A percentile compares a stretch with the other conserved stretches of the same genome.
Evolutionary conservation across 2,888 invertebrate species (phyloP).

Genomic region (Drosophila subquinaria): DNA sequence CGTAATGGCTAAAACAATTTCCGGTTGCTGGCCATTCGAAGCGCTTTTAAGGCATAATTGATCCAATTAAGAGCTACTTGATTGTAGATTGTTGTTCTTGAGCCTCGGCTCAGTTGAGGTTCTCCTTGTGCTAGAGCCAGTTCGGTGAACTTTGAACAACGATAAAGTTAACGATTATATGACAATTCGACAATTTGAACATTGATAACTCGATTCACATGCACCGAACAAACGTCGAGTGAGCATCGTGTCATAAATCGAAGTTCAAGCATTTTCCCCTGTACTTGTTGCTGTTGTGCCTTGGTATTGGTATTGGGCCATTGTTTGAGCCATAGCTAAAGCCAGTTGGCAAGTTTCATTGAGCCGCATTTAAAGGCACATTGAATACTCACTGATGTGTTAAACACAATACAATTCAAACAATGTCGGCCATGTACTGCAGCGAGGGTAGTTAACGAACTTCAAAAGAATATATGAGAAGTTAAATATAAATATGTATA

Average conservation of each 20-base stretch:
- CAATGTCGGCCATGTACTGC: slow-evolving; percentile 20
- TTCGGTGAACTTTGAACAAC: slow-evolving; percentile 56
- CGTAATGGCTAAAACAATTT: slow-evolving; percentile 9
- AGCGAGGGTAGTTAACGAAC: slow-evolving; percentile 27
- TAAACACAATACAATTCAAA: slow-evolving; percentile 34
- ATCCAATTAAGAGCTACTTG: slow-evolving; percentile 22
- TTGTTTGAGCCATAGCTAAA: slow-evolving; percentile 12
- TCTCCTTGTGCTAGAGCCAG: slow-evolving; percentile 61
- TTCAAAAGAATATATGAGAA: too few species aligned
- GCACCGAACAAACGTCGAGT: not conserved
- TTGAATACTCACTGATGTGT: slow-evolving; percentile 30
- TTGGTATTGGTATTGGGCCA: slow-evolving; percentile 10
- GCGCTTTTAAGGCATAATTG: slow-evolving; percentile 22
- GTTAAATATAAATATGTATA: too few species aligned
- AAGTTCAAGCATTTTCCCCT: slow-evolving; percentile 22
- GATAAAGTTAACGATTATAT: slow-evolving; percentile 20
- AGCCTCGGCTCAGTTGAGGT: slow-evolving; percentile 12
- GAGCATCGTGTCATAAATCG: slow-evolving; percentile 22
- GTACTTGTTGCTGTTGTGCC: not conserved
- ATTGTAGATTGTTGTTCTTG: slow-evolving; percentile 12
- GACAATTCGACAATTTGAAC: slow-evolving; percentile 22
- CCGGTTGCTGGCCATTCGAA: slow-evolving; percentile 20
- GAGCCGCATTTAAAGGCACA: slow-evolving; percentile 42
- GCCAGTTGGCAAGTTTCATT: slow-evolving; percentile 39
- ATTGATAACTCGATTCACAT: slow-evolving; percentile 29